Conservation (phyloP, 2,797 vertebrate species). For the Lagocephalus sceleratus region DNA sequence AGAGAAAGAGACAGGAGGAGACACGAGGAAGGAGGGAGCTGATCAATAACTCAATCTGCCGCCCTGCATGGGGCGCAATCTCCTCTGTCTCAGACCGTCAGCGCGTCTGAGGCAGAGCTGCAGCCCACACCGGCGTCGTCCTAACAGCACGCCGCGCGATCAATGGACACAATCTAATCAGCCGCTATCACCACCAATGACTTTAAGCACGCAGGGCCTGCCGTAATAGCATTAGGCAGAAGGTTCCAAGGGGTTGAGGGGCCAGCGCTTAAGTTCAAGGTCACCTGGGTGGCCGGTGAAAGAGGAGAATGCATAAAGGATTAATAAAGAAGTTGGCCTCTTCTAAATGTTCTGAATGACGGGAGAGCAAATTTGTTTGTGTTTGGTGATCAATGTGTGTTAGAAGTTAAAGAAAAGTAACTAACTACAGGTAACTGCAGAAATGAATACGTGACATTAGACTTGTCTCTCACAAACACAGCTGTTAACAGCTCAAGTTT, state of each 20-base stretch:
- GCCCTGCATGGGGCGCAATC: conserved; percentile 69
- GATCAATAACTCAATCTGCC: conserved; percentile 77
- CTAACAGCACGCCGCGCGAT: conserved; percentile 63
- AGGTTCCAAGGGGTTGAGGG: conserved; percentile 40
- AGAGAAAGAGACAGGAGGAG: conserved; percentile 48
- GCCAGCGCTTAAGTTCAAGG: conserved; percentile 59
- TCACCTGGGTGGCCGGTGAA: conserved; percentile 25
- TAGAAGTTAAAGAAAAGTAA: conserved; percentile 15
- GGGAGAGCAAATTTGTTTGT: conserved; percentile 4
- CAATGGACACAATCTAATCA: conserved; percentile 79
- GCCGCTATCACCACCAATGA: conserved; percentile 70
- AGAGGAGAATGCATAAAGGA: conserved; percentile 16
- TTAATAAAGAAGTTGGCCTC: neutral
- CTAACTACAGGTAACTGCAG: neutral
- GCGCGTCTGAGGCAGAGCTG: conserved; percentile 53
- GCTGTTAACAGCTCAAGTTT: no score
- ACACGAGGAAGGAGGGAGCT: conserved; percentile 55
- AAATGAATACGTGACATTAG: no score
- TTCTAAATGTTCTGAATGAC: conserved; percentile 1
- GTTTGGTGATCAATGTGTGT: conserved; percentile 13
- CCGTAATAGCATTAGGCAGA: conserved; percentile 68
- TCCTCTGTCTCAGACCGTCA: conserved; percentile 63
- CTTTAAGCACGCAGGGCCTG: conserved; percentile 64
- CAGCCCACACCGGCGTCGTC: conserved; percentile 48
- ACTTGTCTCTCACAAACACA: no score